Base-by-base conservation (phyloP, 2,797 vertebrate genomes). In the Crocidura indochinensis region DNA sequence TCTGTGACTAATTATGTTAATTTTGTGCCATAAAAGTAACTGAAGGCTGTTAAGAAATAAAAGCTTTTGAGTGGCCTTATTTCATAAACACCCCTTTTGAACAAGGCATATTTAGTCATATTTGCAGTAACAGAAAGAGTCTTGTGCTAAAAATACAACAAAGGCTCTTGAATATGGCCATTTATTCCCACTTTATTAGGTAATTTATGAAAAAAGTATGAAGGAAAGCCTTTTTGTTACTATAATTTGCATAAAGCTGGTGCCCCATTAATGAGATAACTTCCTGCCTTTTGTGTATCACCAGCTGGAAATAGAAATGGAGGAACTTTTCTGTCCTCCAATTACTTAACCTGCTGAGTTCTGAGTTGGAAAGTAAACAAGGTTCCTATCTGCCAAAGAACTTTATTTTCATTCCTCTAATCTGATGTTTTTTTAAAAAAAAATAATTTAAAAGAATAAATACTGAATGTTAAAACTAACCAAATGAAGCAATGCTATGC, bases 1-100 rank as follows among this genome's bases (percentile, higher is more conserved):
- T 98, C 98, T 98, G 98, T 98, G 98, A 98, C 98, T 98, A 98
- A 98, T 98, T 98, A 98, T 98, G 97, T 98, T 99, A 98, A 99
- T 99, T 99, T 98, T 98, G 97, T 97, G 98, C 98, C 98, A 98
- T 98, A 98, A 98, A 98, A 98, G 98, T 97, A 98, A 98, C 98
- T 98, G 97, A 98, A 97, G 98, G 97, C 98, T 98, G 98, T 98
- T 98, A 98, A 98, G 97, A 96, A 98, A 98, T 98, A 98, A 98
- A 98, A 98, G 98, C 97, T 97, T 98, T 98, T 98, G 98, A 98
- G 97, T 98, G 98, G 97, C 97, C 97, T 97, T 97, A 98, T 98
- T 98, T 98, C 96, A 98, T 98, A 98, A 98, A 98, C 98, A 98
- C 97, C 98, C 97, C 98, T 98, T 97, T 98, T 98, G 95, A 97